Conservation (phyloP, 2,888 invertebrate genomes). For the Megalurothrips usitatus region DNA sequence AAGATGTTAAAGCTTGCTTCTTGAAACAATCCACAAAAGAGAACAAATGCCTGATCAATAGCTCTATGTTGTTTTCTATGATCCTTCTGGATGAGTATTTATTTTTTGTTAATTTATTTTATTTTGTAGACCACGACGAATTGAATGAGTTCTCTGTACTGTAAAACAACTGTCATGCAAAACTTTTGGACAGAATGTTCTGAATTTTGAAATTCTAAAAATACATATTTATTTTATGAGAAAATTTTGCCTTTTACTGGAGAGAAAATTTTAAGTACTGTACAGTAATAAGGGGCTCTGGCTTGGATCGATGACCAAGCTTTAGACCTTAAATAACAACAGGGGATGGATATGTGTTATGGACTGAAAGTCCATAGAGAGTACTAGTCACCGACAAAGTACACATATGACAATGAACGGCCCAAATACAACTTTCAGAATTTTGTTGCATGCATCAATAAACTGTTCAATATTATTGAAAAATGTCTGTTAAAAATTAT, state of each 20-base stretch:
- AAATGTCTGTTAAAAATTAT: no score
- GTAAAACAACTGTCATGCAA: no score
- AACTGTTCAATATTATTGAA: background rate
- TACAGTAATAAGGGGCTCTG: no score
- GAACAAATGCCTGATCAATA: no score
- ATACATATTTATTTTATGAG: background rate
- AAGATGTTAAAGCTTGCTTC: no score
- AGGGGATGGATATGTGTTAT: background rate
- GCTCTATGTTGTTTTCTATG: background rate
- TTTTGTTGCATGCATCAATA: background rate
- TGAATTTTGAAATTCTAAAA: background rate
- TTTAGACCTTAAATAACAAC: no score
- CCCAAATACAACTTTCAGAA: background rate
- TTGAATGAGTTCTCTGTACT: background rate
- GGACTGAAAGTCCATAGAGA: background rate
- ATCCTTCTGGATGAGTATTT: background rate
- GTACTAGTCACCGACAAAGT: background rate
- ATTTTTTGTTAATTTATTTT: background rate
- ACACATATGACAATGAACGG: background rate
- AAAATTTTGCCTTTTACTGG: background rate
- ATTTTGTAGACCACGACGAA: background rate
- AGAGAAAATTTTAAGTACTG: no score
- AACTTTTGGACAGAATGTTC: no score
- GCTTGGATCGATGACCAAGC: no score
- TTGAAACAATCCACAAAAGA: no score